phyloP scores from a whole-genome alignment of 2,797 vertebrate species.

The Pachyuromys duprasi region DNA sequence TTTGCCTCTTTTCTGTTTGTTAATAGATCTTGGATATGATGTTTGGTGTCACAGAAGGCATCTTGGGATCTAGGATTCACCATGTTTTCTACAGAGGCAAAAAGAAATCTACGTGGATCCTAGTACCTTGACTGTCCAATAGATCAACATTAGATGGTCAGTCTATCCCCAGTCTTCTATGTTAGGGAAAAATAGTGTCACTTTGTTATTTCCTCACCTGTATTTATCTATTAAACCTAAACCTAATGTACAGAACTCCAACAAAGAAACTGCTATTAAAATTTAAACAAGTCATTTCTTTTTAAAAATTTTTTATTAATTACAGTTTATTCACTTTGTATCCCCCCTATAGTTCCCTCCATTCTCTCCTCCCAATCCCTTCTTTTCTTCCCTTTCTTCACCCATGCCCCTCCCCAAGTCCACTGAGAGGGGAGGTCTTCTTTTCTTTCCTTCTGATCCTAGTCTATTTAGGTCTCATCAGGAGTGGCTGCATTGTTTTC shows the following conservation, averaged over 20 bases:
- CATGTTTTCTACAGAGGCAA: background rate
- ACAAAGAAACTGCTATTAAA: background rate
- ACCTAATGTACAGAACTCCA: background rate
- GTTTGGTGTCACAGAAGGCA: background rate
- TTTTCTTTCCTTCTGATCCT: too few relatives aligned
- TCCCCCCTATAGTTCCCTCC: too few relatives aligned
- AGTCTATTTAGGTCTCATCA: too few relatives aligned
- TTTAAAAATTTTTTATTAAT: too few relatives aligned
- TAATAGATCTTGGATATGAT: background rate
- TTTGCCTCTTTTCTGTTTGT: background rate
- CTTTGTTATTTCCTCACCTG: background rate
- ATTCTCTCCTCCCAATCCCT: too few relatives aligned
- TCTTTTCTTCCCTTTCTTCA: too few relatives aligned
- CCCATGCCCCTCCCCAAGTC: too few relatives aligned
- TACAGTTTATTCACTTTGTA: too few relatives aligned
- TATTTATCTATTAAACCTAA: background rate
- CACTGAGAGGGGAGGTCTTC: too few relatives aligned
- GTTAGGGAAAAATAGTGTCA: background rate
- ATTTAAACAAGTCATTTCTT: background rate
- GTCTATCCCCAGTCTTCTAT: background rate
- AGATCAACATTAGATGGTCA: background rate
- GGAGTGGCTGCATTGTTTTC: too few relatives aligned
- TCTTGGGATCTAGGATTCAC: background rate
- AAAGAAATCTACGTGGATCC: background rate
- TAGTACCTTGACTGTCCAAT: background rate